Evolutionary conservation across 2,113 vertebrate genomes (phyloP).

Genomic region (Brachypodius melanocephalos): DNA sequence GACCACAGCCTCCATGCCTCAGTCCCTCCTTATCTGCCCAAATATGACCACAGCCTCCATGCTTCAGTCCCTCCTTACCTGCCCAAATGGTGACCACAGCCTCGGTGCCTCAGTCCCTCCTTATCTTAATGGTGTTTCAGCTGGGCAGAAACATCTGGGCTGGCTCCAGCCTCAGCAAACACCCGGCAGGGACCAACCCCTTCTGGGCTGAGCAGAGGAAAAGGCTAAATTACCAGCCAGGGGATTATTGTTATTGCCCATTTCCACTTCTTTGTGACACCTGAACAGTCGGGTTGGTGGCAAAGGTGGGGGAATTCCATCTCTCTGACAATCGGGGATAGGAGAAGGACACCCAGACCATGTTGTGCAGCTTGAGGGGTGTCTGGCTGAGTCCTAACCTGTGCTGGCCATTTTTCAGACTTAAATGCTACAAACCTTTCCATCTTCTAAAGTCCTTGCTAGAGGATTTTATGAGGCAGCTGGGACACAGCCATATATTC

Average conservation of each 20-base stretch:
- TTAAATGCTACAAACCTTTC: not conserved
- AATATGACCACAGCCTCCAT: too few relatives aligned
- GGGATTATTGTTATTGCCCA: not conserved
- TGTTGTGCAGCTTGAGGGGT: not conserved
- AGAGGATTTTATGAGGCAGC: not conserved
- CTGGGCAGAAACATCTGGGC: not conserved
- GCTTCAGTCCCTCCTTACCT: too few relatives aligned
- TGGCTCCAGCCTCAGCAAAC: not conserved
- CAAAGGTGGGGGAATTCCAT: not conserved
- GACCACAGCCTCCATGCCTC: too few relatives aligned
- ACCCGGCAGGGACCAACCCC: not conserved
- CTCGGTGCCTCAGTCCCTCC: too few relatives aligned
- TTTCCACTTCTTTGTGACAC: not conserved
- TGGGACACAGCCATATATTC: not conserved
- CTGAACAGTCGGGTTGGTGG: not conserved
- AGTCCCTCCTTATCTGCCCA: too few relatives aligned
- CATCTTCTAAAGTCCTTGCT: not conserved
- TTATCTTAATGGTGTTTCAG: not conserved
- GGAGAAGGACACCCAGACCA: not conserved
- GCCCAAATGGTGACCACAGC: too few relatives aligned
- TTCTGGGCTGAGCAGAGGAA: not conserved
- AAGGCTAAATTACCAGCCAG: not conserved
- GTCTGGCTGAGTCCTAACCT: not conserved
- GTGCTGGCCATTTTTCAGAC: not conserved
- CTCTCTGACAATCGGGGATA: not conserved